These are phyloP conservation scores for Drosophila serrata DNA, from an alignment of 1,140 invertebrate genomes.

Conservation along the genomic window DNA sequence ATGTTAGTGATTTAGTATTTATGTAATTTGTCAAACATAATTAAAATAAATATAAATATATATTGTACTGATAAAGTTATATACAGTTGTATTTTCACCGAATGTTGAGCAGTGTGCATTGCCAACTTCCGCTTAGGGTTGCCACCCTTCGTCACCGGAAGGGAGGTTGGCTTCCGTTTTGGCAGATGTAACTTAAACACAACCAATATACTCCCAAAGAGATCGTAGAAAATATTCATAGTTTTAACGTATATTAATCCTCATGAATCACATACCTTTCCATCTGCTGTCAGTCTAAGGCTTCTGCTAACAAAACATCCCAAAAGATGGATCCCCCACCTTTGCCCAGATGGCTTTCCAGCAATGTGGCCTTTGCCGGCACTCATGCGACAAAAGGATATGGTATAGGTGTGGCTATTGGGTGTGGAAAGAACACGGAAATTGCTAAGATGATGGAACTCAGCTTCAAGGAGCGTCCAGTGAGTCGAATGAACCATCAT, in stretches of 20 bases:
- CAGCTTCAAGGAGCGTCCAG: constrained; percentile 23
- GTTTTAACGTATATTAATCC: background rate
- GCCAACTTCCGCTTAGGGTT: too few relatives aligned
- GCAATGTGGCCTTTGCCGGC: constrained; percentile 58
- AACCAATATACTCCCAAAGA: too few relatives aligned
- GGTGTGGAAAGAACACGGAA: constrained; percentile 52
- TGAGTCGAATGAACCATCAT: constrained; percentile 8
- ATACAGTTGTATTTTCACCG: too few relatives aligned
- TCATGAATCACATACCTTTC: background rate
- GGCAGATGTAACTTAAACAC: too few relatives aligned
- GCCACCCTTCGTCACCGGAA: too few relatives aligned
- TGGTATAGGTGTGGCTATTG: constrained; percentile 56
- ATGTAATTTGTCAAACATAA: background rate
- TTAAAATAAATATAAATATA: too few relatives aligned
- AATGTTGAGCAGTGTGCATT: too few relatives aligned
- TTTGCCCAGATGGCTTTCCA: constrained; percentile 33
- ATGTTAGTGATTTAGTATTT: background rate
- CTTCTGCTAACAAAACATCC: background rate
- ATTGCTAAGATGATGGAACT: constrained; percentile 37
- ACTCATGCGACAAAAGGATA: constrained; percentile 51
- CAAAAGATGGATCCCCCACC: background rate
- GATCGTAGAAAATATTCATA: too few relatives aligned
- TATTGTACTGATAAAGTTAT: too few relatives aligned
- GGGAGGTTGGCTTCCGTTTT: too few relatives aligned
- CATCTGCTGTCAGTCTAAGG: background rate